These are phyloP conservation scores for Microplitis manilae DNA, from an alignment of 2,888 invertebrate species.

Conservation along the genomic window DNA sequence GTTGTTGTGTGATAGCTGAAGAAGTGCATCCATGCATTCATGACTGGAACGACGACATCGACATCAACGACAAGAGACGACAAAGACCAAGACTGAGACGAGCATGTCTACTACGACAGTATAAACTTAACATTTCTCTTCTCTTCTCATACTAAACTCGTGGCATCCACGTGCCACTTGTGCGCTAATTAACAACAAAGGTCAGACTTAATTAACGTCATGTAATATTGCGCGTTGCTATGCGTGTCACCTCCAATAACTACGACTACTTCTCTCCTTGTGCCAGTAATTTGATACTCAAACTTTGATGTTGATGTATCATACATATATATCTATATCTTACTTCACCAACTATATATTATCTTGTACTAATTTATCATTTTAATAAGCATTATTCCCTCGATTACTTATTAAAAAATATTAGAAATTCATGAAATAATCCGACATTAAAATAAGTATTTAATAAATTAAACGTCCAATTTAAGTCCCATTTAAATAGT, in stretches of 20 bases:
- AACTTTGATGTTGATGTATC: conserved; percentile 11
- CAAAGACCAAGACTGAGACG: not conserved
- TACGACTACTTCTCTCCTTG: not conserved
- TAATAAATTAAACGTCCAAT: too few relatives aligned
- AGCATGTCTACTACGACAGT: not conserved
- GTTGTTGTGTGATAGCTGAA: not conserved
- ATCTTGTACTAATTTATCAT: not conserved
- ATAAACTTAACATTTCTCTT: not conserved
- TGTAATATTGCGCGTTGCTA: conserved; percentile 37
- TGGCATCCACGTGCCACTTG: conserved; percentile 46
- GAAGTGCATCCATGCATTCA: not conserved
- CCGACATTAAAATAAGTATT: too few relatives aligned
- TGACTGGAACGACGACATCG: not conserved
- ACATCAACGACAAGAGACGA: not conserved
- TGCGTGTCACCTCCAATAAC: conserved; percentile 18
- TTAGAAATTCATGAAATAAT: too few relatives aligned
- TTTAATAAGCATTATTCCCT: too few relatives aligned
- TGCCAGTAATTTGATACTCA: not conserved
- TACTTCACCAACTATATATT: not conserved
- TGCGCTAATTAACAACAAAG: conserved; percentile 51
- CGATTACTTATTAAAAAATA: too few relatives aligned
- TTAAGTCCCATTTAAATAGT: not conserved
- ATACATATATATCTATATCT: not conserved
- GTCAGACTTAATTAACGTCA: conserved; percentile 47
- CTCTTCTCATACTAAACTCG: conserved; percentile 43